Evolutionary conservation across 2,113 vertebrate species (phyloP).

Genomic region (Phoenicopterus ruber): DNA sequence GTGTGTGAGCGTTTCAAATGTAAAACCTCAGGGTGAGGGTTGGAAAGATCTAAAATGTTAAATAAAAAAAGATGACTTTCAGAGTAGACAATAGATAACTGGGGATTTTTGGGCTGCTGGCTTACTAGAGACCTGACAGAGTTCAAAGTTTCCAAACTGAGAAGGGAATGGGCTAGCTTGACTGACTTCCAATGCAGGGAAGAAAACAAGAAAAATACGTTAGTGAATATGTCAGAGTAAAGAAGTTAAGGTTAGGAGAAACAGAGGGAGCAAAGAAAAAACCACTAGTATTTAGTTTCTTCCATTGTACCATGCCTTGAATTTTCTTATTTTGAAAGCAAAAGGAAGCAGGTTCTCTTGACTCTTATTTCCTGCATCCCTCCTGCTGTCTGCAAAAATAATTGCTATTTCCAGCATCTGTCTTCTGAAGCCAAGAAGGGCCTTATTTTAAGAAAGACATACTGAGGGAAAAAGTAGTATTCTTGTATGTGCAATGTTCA

Average conservation of each 20-base stretch:
- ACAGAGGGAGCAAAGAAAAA: neutral
- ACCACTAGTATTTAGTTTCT: neutral
- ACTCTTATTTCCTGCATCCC: neutral
- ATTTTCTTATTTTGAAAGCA: neutral
- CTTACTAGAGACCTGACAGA: neutral
- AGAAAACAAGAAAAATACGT: neutral
- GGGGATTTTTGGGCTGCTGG: neutral
- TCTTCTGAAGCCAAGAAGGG: neutral
- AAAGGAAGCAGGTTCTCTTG: neutral
- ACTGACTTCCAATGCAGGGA: neutral
- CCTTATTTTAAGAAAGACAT: neutral
- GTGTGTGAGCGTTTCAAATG: neutral
- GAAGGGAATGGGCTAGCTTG: neutral
- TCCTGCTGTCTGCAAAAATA: neutral
- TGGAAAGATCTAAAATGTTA: neutral
- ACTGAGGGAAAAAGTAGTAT: neutral
- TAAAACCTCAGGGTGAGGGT: neutral
- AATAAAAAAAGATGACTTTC: neutral
- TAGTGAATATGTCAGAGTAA: neutral
- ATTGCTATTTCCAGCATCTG: neutral
- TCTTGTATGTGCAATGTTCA: neutral
- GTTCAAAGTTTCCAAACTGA: neutral
- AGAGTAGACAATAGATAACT: neutral
- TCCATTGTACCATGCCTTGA: neutral
- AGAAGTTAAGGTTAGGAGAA: neutral